Evolutionary conservation across 2,113 vertebrate species (phyloP).

Genomic region (Cebus imitator): DNA sequence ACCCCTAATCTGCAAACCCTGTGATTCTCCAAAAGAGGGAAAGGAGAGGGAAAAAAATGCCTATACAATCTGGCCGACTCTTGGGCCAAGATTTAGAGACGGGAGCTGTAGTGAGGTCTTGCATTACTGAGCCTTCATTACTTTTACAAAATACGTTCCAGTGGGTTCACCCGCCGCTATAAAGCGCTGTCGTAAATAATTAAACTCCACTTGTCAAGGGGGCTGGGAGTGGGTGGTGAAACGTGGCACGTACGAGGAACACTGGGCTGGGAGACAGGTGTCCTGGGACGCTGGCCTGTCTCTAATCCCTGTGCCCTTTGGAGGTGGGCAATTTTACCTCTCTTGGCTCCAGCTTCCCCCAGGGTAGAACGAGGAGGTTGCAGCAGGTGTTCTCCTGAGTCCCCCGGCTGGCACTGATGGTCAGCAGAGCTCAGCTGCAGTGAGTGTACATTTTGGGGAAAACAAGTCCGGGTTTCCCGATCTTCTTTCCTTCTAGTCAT

Average conservation of each 20-base stretch:
- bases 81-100: slow-evolving; percentile 66
- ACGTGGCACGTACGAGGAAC: accelerated
- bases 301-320: not conserved
- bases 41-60: not conserved
- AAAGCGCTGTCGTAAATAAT: slow-evolving; percentile 75
- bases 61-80: not conserved
- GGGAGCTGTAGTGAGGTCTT: slow-evolving; percentile 53
- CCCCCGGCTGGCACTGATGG: not conserved
- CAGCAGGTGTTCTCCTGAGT: not conserved
- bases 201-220: slow-evolving; percentile 71
- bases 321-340: accelerated
- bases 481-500: not conserved
- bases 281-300: not conserved
- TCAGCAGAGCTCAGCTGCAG: accelerated
- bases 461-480: accelerated
- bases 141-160: slow-evolving; percentile 73
- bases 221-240: not conserved
- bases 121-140: slow-evolving; percentile 78
- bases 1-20: not conserved
- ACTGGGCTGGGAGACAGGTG: not conserved
- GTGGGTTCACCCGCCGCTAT: slow-evolving; percentile 57
- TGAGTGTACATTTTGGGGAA: accelerated
- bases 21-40: not conserved
- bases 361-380: accelerated
- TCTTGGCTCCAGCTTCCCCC: accelerated